Base-by-base conservation (phyloP, 2,888 invertebrate species). In the Branchipolynoe longqiensis region DNA sequence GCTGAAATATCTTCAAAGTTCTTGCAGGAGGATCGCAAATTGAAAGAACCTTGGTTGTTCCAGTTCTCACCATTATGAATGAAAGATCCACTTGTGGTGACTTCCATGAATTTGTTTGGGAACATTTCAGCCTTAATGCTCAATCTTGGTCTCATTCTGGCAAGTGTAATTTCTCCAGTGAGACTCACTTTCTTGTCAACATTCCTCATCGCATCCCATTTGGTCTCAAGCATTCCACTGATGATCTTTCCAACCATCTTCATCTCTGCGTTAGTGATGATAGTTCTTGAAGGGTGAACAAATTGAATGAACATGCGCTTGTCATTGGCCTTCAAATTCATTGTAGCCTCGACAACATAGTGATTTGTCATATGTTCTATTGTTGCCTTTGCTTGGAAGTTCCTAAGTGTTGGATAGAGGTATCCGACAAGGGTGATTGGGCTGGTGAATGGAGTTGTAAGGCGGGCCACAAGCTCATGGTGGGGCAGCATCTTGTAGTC, bases 391-490 rank as follows among this genome's bases (percentile, higher is more conserved):
- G 84, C 85, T 25, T 81, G 33, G 41, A 89, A 38, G 78, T 88
- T 85, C n/a, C 56, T 78, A 1, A 86, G 58, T 73, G 82, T 87
- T 22, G 88, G 88, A n/a, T 88, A 88, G 31, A 89, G 69, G 64
- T 85, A 69, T 6, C 86, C 88, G 14, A 82, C 58, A 41, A 89
- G 36, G 31, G 54, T 64, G 83, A 89, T 85, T 3, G 88, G 87
- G 22, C 81, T 36, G 56, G 84, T 69, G 36, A 62, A 84, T 18
- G 84, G 84, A 12, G 87, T 48, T 14, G 48, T 85, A 4, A 89
- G 48, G 25, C 85, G 83, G 31, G 87, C 59, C 18, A 83, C 62
- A 54, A 89, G 56, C 74, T 89, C 87, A 56, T 88, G 88, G 12
- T 69, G 74, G 25, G 85, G 86, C 25, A 41, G 59, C 84, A 87